These are phyloP conservation scores for Galaxias olidus DNA, from an alignment of 2,797 vertebrate species.

Conservation along the genomic window DNA sequence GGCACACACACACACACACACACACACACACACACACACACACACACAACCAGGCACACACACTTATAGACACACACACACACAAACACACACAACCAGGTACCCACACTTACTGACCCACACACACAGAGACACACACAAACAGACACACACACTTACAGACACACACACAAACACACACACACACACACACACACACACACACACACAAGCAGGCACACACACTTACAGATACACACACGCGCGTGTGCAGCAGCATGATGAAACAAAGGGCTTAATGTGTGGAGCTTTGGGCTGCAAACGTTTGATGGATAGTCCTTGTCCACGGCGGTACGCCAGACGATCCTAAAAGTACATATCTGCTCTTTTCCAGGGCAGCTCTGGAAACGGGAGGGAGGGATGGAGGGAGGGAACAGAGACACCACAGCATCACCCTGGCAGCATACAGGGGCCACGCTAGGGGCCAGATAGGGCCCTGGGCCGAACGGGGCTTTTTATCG, in stretches of 20 bases:
- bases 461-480: too few species aligned
- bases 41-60: neutral
- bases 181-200: neutral
- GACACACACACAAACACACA: conserved; percentile 9
- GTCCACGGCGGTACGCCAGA: too few species aligned
- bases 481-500: too few species aligned
- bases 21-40: neutral
- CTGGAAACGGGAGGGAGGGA: too few species aligned
- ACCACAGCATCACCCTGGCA: too few species aligned
- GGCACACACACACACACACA: too few species aligned
- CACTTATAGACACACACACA: conserved; percentile 34
- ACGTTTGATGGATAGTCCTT: conserved; percentile 63
- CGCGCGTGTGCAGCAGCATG: neutral
- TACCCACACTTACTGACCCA: neutral
- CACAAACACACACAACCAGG: conserved; percentile 7
- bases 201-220: neutral
- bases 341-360: too few species aligned
- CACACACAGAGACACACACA: neutral
- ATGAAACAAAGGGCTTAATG: too few species aligned
- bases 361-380: too few species aligned
- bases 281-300: too few species aligned
- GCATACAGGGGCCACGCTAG: too few species aligned
- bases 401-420: too few species aligned
- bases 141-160: neutral
- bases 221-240: conserved; percentile 34